A percentile compares a stretch with the other conserved stretches of the same genome.
phyloP scores from a whole-genome alignment of 1,140 invertebrate species.

The Drosophila trapezifrons region DNA sequence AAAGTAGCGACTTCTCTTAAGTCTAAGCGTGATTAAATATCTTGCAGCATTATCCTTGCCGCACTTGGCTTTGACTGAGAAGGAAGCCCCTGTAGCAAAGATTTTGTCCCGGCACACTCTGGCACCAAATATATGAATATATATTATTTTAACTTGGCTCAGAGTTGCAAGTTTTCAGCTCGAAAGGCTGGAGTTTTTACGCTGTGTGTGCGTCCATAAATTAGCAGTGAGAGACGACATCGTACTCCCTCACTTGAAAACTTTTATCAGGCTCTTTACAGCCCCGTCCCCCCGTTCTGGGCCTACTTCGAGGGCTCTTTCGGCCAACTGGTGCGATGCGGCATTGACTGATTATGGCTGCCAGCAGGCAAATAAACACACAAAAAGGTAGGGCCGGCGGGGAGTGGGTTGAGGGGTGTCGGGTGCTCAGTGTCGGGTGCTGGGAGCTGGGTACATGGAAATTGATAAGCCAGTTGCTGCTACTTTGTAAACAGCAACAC shows the following conservation, averaged over 20 bases:
- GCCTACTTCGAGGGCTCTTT: constrained; percentile 10
- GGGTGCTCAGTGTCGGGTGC: background rate
- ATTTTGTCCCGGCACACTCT: too few relatives aligned
- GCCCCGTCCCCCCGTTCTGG: too few relatives aligned
- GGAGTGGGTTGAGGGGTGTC: too few relatives aligned
- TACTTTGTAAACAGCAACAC: constrained; percentile 49
- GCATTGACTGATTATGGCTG: constrained; percentile 74
- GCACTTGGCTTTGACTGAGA: too few relatives aligned
- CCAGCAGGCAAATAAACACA: constrained; percentile 65
- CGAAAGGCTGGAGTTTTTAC: background rate
- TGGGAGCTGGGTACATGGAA: constrained; percentile 39
- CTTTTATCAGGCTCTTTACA: constrained; percentile 72
- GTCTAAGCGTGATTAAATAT: too few relatives aligned
- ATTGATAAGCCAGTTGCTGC: constrained; percentile 73
- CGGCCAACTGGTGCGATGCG: constrained; percentile 47
- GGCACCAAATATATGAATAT: too few relatives aligned
- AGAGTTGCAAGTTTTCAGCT: too few relatives aligned
- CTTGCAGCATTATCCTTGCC: too few relatives aligned
- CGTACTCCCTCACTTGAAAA: constrained; percentile 39
- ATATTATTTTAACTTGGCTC: too few relatives aligned
- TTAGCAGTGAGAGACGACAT: constrained; percentile 48
- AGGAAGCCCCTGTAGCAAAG: too few relatives aligned
- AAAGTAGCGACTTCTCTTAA: background rate
- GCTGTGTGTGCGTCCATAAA: constrained; percentile 50
- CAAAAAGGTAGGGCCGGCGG: constrained; percentile 27